Evolutionary conservation across 1,140 invertebrate species (phyloP).

Genomic region (Tyrophagus putrescentiae): DNA sequence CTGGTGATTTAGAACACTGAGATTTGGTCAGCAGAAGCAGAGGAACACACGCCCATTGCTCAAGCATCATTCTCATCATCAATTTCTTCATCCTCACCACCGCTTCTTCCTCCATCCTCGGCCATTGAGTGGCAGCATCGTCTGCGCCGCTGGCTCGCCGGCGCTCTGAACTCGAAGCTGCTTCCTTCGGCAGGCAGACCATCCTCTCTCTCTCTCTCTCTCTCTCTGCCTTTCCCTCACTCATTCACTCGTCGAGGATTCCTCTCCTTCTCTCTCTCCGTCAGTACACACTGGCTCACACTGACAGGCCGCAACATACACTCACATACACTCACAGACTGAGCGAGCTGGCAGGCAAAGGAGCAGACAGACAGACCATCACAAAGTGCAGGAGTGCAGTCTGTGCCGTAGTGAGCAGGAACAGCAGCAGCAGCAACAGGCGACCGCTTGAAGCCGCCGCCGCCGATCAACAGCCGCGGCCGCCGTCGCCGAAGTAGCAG

Average conservation of each 20-base stretch:
- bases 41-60: conserved; percentile 24
- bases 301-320: too few relatives aligned
- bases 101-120: background rate
- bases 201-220: background rate
- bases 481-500: too few relatives aligned
- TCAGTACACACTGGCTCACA: too few relatives aligned
- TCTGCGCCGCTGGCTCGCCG: background rate
- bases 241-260: conserved; percentile 28
- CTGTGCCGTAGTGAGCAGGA: too few relatives aligned
- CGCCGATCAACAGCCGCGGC: too few relatives aligned
- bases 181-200: background rate
- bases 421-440: too few relatives aligned
- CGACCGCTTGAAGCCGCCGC: too few relatives aligned
- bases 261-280: conserved; percentile 28
- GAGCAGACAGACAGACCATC: too few relatives aligned
- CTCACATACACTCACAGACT: too few relatives aligned
- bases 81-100: conserved; percentile 23
- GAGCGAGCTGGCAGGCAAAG: too few relatives aligned
- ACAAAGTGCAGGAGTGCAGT: too few relatives aligned
- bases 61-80: conserved; percentile 34
- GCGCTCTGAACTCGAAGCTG: background rate
- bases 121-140: background rate
- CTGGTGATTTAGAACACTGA: too few relatives aligned
- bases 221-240: conserved; percentile 32
- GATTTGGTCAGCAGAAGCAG: background rate